Evolutionary conservation across 2,113 vertebrate genomes (phyloP), one percentile per base, ranked within the genome.

Genomic region (Camelus dromedarius): DNA sequence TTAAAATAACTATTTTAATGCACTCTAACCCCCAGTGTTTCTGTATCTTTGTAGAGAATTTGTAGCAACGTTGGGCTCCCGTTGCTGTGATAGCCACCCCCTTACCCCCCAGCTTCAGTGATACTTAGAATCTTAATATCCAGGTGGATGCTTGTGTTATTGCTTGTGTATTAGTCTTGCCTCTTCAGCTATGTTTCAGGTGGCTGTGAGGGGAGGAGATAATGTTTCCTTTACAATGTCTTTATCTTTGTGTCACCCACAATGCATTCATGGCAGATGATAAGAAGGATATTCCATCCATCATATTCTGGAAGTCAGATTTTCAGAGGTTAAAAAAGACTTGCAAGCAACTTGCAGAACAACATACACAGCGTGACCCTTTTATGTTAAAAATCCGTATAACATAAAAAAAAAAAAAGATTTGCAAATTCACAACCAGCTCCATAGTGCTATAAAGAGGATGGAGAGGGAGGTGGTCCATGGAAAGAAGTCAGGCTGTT

Each of bases 141-240:
- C 62, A 70, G 19, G 11, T 3, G 62, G 52, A 46, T 24, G 10
- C 50, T 54, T 82, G 30, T 26, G 0, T 54, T 60, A 26, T 20
- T 83, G 83, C 83, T 24, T 52, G 28, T 46, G 48, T 66, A 32
- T 77, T 80, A n/a, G 28, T 83, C 62, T 95, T 76, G n/a, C 54
- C 56, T 62, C 62, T 89, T 82, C n/a, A 69, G 4, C 82, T 67
- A 19, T 66, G 26, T 83, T 70, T 77, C 69, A 64, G 2, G 54
- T 79, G 64, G n/a, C 32, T 76, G 5, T 18, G 32, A 0, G 1
- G 7, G 11, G 24, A 15, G 30, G 42, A 42, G 46, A 30, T 26
- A 12, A 54, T 52, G 58, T 48, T 73, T 56, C 62, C 76, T 77
- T 94, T 77, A 15, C 54, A 70, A 56, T 54, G 48, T 64, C 75